These are phyloP conservation scores for Crax fasciolata DNA, from an alignment of 2,797 vertebrate genomes.

Conservation along the genomic window DNA sequence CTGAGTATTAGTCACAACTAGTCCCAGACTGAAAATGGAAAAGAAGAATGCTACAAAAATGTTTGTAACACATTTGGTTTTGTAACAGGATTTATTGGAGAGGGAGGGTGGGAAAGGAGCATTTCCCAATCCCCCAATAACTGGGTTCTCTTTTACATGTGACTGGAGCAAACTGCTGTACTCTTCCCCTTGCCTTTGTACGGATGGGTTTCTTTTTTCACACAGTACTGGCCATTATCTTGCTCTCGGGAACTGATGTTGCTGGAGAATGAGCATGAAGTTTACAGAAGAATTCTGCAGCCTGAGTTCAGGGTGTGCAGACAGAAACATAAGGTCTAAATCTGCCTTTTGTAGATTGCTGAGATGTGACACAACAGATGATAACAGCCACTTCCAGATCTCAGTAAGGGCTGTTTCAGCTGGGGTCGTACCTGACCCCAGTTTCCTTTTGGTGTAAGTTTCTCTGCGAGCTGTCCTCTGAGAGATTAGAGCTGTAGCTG, in stretches of 20 bases:
- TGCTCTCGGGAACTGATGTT: not conserved
- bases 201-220: not conserved
- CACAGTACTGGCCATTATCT: not conserved
- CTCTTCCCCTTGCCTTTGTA: rapidly evolving
- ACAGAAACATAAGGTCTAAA: not conserved
- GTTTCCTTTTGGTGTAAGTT: not conserved
- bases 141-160: not conserved
- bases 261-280: not conserved
- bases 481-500: not conserved
- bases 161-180: not conserved
- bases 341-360: not conserved
- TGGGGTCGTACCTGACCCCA: rapidly evolving
- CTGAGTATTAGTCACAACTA: not conserved
- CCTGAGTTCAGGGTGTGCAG: not conserved
- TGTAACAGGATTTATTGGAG: conserved; percentile 20
- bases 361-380: not conserved
- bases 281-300: not conserved
- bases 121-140: conserved; percentile 7
- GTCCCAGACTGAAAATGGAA: not conserved
- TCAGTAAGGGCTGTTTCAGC: not conserved
- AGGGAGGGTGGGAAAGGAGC: not conserved
- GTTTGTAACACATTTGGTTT: conserved; percentile 14
- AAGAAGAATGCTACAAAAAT: conserved; percentile 1
- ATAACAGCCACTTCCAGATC: not conserved
- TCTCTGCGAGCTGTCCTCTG: not conserved